Evolutionary conservation across 2,113 vertebrate species (phyloP), one percentile per base, ranked within the genome.

Genomic region (Psophia crepitans): DNA sequence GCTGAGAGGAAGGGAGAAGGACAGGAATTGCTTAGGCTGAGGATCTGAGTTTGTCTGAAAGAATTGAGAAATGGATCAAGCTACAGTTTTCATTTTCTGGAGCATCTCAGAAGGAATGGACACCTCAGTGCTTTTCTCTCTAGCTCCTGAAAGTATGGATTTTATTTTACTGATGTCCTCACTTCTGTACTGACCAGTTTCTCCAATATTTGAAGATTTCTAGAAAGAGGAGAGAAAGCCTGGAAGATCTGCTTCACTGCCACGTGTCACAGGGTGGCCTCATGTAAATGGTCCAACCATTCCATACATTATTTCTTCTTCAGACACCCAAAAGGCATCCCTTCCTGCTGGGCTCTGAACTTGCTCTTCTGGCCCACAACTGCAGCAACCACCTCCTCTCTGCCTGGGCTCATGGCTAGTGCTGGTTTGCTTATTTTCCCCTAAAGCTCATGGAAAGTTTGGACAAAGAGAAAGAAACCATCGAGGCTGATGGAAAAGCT

Each of bases 211-310:
- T 76, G 66, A 86, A 41, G 20, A 8, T 80, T 86, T 84, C 49
- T 65, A 33, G 24, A 46, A 28, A 49, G 37, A 74, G 46, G 18
- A 80, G 21, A 80, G 32, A 65, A 93, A 51, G 9, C 14, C 48
- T 89, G 68, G 48, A 73, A 46, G 35, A 87, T 54, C 14, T 46
- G 1, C 18, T 58, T 22, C 22, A 30, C 15, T 65, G 68, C 30
- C 35, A 60, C 15, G 7, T 3, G 8, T 71, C 1, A 2, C 53
- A 73, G 13, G 18, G 33, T 57, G 58, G 33, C 30, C 30, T 81
- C 39, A 57, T 0, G 0, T n/a, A 53, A 53, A 46, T 2, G 9
- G 8, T 35, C 27, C 0, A 2, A 68, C 48, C 23, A 24, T 16
- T 6, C 39, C 30, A 56, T 33, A 16, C 4, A 4, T 2, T 19